Evolutionary conservation across 2,888 invertebrate species (phyloP), one percentile per base, ranked within the genome.

Genomic region (Polydrusus tereticollis): DNA sequence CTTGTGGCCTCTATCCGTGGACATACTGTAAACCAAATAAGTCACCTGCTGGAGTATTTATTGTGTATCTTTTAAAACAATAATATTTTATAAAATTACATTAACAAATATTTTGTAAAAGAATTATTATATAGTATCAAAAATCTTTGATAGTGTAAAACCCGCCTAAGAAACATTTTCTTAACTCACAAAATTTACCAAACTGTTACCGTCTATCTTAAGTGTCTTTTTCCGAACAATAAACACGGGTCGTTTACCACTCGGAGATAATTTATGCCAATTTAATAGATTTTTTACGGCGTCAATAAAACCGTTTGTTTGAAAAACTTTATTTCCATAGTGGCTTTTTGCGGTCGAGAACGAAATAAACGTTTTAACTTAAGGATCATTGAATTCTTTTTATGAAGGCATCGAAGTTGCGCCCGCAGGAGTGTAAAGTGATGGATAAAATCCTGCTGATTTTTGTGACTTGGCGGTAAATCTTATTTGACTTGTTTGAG

Each of bases 281-380:
- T 69, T 69, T 55, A 69, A 55, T 63, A 63, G 62, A 62, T 55
- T 68, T 67, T 69, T 63, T 57, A 62, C 45, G 23, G 43, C 69
- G 16, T 52, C 52, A 69, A 69, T 69, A 64, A 69, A 69, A 69
- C 38, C 38, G 52, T 63, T 69, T 63, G 57, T 69, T 69, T 55
- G 58, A 57, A 57, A 69, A 64, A 69, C 45, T 69, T 63, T 64
- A 69, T 69, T 64, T 64, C 69, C 69, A 64, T 69, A 64, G 63
- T 69, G 69, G 64, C 45, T 64, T 29, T 69, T 58, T 69, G 52
- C 45, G 47, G 63, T 20, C 29, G 45, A 38, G 47, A 58, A 41
- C 33, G 63, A 64, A 69, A 69, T 69, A 69, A 69, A 69, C 69
- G 63, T 69, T 69, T 69, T 69, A 64, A 69, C 63, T 69, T 64